phyloP scores from a whole-genome alignment of 2,888 invertebrate species.

The Agrotis exclamationis region DNA sequence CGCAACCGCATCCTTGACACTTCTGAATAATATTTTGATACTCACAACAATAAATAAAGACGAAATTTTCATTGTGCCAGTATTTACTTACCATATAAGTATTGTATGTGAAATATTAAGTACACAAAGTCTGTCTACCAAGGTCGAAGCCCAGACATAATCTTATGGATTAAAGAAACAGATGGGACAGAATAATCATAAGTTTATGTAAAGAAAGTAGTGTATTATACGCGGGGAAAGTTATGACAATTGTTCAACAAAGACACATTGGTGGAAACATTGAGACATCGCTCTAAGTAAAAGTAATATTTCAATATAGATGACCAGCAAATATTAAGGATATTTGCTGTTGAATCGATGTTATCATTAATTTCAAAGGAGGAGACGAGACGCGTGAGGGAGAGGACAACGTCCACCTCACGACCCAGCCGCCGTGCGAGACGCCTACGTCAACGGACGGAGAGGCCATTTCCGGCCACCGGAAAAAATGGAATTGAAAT shows the following conservation, averaged over 20 bases:
- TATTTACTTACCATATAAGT: conserved; percentile 64
- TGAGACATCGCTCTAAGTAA: conserved; percentile 10
- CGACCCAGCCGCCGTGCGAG: no score
- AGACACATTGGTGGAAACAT: conserved; percentile 7
- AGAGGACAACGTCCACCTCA: no score
- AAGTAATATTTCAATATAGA: conserved; percentile 2
- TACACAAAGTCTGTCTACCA: conserved; percentile 47
- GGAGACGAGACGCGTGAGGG: no score
- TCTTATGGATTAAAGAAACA: conserved; percentile 52
- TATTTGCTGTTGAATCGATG: not conserved
- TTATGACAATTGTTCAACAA: conserved; percentile 33
- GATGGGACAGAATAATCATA: conserved; percentile 47
- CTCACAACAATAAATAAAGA: conserved; percentile 67
- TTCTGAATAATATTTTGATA: conserved; percentile 60
- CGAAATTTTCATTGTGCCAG: conserved; percentile 67
- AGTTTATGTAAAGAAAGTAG: conserved; percentile 46
- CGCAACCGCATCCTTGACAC: conserved; percentile 63
- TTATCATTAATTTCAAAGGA: no score
- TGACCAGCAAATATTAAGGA: not conserved
- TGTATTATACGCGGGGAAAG: conserved; percentile 42
- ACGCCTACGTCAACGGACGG: no score
- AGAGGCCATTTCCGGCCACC: no score
- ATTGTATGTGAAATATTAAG: conserved; percentile 61
- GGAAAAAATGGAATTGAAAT: no score
- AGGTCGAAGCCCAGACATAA: conserved; percentile 53